Base-by-base conservation (phyloP, 2,888 invertebrate species). In the Buathra laborator region DNA sequence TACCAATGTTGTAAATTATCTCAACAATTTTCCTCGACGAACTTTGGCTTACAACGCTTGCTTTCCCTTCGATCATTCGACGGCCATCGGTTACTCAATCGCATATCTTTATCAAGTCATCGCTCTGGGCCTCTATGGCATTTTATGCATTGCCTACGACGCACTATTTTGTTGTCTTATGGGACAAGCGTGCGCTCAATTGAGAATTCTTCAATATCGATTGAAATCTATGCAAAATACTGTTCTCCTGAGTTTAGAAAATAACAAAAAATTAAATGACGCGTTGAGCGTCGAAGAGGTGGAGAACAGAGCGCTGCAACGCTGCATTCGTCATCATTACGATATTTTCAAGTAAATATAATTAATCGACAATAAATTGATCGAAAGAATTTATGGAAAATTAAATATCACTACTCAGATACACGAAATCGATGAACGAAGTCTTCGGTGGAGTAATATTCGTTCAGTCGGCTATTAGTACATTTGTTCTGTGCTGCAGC, bases 391-490 rank as follows among this genome's bases (percentile, higher is more conserved):
- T 12, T 48, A 44, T 12, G 44, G 12, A n/a, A 48, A 48, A 48
- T 10, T 12, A 3, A n/a, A 48, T 66, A 32, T 66, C 51, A 12
- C 53, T 9, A 44, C 67, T n/a, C 14, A 85, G 85, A 12, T 76
- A 76, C 46, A 48, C 81, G 2, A 37, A 48, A 43, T 14, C 9
- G 12, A 37, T 66, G 10, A 83, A 83, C 29, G 70, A 81, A 0
- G 62, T 71, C 7, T 84, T 82, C 32, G 16, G 43, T 53, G 10
- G 37, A 6, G 64, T 80, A 2, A 76, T 86, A 51, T 84, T 86
- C 12, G 3, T 82, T 3, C 86, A 84, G 46, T 86, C 56, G 19
- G 51, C 70, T 0, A 29, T 56, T 1, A 79, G 78, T 44, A 19
- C 64, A 0, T 43, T 84, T 16, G 56, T 79, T 7, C 5, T 86